A percentile compares a stretch with the other conserved stretches of the same genome.
Conservation (phyloP, 2,888 invertebrate species). For the Helicoverpa assulta region DNA sequence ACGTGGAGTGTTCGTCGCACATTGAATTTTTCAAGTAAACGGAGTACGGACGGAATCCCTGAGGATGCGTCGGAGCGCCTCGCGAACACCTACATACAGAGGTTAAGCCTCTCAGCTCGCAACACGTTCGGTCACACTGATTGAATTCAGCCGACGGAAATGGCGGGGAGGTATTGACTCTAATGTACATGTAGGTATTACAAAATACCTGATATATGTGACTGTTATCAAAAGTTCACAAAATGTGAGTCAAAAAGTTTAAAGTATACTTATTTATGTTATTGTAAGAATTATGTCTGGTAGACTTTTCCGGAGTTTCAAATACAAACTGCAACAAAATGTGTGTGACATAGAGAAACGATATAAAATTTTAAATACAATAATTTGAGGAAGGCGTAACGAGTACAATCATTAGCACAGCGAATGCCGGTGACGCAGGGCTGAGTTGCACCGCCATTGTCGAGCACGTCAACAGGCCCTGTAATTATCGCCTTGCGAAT, state of each 20-base stretch:
- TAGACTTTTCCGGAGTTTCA: no score
- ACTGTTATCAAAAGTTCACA: no score
- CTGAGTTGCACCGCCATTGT: slow-evolving; percentile 64
- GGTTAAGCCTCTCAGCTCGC: slow-evolving; percentile 78
- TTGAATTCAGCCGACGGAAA: slow-evolving; percentile 66
- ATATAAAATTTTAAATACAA: slow-evolving; percentile 16
- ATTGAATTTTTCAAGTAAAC: slow-evolving; percentile 83
- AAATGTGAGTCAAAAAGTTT: not conserved
- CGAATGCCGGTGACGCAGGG: slow-evolving; percentile 69
- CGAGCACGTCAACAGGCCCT: slow-evolving; percentile 64
- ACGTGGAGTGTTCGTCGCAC: slow-evolving; percentile 66
- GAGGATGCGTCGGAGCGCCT: slow-evolving; percentile 78
- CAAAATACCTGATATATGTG: not conserved
- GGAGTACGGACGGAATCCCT: slow-evolving; percentile 75
- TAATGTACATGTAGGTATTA: not conserved
- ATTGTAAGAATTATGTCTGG: no score
- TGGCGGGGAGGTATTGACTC: slow-evolving; percentile 13
- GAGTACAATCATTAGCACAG: slow-evolving; percentile 64
- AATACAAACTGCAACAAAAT: not conserved
- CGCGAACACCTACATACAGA: slow-evolving; percentile 68
- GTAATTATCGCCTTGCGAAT: slow-evolving; percentile 77
- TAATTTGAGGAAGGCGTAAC: slow-evolving; percentile 52
- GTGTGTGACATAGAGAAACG: not conserved
- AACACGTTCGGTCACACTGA: slow-evolving; percentile 69
- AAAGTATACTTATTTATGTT: no score